Evolutionary conservation across 2,797 vertebrate species (phyloP).

Genomic region (Vireo griseus): DNA sequence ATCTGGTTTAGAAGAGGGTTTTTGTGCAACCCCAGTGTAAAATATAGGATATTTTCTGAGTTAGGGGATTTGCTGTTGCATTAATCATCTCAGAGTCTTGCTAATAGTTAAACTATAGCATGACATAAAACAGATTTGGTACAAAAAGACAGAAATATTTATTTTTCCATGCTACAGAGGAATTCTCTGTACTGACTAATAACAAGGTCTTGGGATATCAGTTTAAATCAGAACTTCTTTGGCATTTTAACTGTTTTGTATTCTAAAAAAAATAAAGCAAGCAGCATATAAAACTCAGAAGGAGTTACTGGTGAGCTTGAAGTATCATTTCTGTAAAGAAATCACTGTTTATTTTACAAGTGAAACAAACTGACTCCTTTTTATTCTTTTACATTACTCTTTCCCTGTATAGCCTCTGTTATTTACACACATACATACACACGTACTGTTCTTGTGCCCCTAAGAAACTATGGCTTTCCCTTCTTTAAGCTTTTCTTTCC

Average conservation of each 20-base stretch:
- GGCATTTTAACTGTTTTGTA: not conserved
- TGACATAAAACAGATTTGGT: slow-evolving; percentile 16
- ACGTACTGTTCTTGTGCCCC: not conserved
- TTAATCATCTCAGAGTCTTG: not conserved
- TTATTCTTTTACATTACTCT: not conserved
- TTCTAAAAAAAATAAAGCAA: not conserved
- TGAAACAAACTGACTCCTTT: not conserved
- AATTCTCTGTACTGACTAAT: not conserved
- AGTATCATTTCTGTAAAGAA: not conserved
- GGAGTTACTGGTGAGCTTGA: not conserved
- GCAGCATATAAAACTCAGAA: not conserved
- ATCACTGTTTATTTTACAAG: not conserved
- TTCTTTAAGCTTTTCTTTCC: not conserved
- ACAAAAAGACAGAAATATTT: not conserved
- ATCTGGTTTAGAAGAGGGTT: slow-evolving; percentile 39
- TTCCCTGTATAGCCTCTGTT: not conserved
- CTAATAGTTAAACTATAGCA: not conserved
- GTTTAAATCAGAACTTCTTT: not conserved
- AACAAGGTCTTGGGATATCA: not conserved
- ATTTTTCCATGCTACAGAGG: not conserved
- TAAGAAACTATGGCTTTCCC: not conserved
- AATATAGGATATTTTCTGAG: slow-evolving; percentile 4
- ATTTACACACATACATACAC: not conserved
- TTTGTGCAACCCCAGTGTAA: slow-evolving; percentile 24
- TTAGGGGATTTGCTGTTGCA: slow-evolving; percentile 1